Percentiles rank a stretch among this genome's conserved stretches.
Conservation (phyloP, 2,113 vertebrate genomes). For the Sitta europaea region DNA sequence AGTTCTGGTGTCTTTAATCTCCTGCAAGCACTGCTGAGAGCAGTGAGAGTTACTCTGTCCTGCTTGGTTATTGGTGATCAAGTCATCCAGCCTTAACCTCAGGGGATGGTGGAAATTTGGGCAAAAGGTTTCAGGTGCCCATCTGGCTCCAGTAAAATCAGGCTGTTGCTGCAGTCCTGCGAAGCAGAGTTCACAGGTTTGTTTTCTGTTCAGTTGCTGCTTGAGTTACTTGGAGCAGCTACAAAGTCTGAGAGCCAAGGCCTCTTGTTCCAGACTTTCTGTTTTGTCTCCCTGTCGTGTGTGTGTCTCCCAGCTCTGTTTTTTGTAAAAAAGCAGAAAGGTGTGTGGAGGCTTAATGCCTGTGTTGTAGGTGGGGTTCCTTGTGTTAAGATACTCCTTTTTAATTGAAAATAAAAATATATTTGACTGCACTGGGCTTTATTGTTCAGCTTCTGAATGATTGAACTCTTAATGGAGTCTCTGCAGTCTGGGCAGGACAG, state of each 20-base stretch:
- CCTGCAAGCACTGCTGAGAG: background rate
- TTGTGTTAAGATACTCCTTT: background rate
- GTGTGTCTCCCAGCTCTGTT: rapidly evolving
- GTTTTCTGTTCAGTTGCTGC: background rate
- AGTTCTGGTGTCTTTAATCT: background rate
- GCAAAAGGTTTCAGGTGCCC: background rate
- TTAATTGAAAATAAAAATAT: background rate
- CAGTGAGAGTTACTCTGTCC: background rate
- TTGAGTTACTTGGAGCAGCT: background rate
- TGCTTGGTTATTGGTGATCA: background rate
- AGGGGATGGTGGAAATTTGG: background rate
- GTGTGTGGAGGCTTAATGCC: background rate
- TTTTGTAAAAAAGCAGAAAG: background rate
- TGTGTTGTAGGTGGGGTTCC: background rate
- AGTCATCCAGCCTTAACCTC: background rate
- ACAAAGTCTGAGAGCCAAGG: background rate
- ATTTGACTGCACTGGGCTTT: background rate
- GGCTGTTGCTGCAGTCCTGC: background rate
- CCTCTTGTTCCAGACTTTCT: background rate
- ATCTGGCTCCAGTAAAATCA: background rate
- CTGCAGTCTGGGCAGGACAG: background rate
- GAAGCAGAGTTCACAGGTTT: background rate
- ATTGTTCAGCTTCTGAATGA: background rate
- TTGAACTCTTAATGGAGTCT: background rate
- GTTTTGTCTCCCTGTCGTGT: background rate